Base-by-base conservation (phyloP, 2,888 invertebrate genomes). In the Camptogramma bilineatum region DNA sequence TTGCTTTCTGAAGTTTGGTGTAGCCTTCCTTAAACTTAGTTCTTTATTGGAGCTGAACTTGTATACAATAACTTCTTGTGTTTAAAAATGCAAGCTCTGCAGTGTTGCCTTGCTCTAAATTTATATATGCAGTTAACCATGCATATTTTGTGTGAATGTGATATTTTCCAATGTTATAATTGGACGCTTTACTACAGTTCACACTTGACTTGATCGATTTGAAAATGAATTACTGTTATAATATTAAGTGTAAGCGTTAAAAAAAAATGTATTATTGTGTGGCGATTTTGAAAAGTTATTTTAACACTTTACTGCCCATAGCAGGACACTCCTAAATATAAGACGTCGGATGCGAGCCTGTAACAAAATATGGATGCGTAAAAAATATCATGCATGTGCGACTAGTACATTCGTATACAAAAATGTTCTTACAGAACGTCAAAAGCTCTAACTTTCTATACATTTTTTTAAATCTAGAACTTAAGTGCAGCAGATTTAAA, bases 331-430 rank as follows among this genome's bases (percentile, higher is more conserved):
- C 16, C 19, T 52, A 8, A 39, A 34, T n/a, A 47, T 18, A 48
- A 60, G 31, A 31, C 51, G 17, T 55, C 46, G 46, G 44, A 21
- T 19, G 24, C 42, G 21, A 59, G 54, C 19, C 24, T 46, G 59
- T 59, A 64, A 64, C 64, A 21, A 52, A 61, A 65, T 65, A 65
- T 53, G 31, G 21, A 13, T 8, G 13, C 55, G 31, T 55, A 60
- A 64, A 55, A 58, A 39, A 10, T 7, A n/a, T n/a, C 16, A 44
- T 42, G 42, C 17, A 44, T 44, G 44, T 39, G 34, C 13, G 13
- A 39, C 13, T 8, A 17, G 61, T 62, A 62, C 62, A 42, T 31
- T 21, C 62, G 46, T 18, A 28, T 4, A 31, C 56, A 52, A 21
- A 55, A 62, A 5, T 47, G 31, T 9, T 39, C 34, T 21, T 8